These are phyloP conservation scores for Tetragonula clypearis DNA, from an alignment of 1,140 invertebrate genomes.

Conservation along the genomic window DNA sequence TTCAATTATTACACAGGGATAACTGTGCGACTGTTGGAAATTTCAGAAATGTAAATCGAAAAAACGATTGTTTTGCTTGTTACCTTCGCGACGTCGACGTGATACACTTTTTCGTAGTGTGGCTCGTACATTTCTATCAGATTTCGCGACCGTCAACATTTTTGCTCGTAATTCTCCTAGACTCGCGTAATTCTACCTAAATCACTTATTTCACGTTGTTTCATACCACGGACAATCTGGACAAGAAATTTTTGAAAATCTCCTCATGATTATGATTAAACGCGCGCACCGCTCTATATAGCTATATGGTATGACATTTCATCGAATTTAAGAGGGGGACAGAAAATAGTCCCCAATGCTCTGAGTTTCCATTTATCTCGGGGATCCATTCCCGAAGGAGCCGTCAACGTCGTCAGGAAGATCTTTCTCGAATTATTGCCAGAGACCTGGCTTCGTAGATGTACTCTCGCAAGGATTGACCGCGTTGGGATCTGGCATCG, in stretches of 20 bases:
- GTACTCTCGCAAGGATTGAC: constrained; percentile 59
- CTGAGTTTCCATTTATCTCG: constrained; percentile 61
- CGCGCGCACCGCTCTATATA: neutral
- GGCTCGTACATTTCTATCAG: neutral
- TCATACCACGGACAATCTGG: neutral
- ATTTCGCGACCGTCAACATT: neutral
- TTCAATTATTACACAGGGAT: no score
- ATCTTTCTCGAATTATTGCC: constrained; percentile 65
- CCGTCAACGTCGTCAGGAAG: constrained; percentile 64
- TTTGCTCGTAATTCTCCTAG: neutral
- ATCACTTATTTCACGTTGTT: neutral
- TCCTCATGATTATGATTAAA: constrained; percentile 29
- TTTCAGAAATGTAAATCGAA: no score
- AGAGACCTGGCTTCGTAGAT: constrained; percentile 18
- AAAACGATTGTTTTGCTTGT: no score
- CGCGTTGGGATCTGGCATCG: constrained; percentile 49
- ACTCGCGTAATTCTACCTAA: neutral
- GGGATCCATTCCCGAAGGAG: constrained; percentile 59
- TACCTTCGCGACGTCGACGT: no score
- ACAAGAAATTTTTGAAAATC: neutral
- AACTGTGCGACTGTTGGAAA: no score
- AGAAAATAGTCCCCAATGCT: constrained; percentile 25
- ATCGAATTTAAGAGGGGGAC: neutral
- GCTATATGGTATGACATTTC: neutral
- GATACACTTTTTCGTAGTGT: no score